These are phyloP conservation scores for Camponotus vicinus DNA, from an alignment of 1,140 invertebrate genomes.

Conservation along the genomic window DNA sequence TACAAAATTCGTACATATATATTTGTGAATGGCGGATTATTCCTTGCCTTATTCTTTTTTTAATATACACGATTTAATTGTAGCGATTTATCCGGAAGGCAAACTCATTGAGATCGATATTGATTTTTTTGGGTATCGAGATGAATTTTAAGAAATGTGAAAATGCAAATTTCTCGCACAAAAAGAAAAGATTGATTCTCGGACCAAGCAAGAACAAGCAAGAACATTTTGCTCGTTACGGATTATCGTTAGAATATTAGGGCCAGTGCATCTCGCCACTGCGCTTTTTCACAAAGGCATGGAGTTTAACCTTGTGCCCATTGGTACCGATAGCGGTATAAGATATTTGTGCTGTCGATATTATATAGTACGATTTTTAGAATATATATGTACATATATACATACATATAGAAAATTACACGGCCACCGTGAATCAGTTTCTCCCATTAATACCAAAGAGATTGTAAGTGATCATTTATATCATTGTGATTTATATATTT, in stretches of 20 bases:
- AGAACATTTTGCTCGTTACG: slow-evolving; percentile 33
- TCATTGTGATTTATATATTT: slow-evolving; percentile 69
- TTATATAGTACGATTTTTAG: slow-evolving; percentile 53
- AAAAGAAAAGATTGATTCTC: slow-evolving; percentile 51
- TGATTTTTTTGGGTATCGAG: neutral
- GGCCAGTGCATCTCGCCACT: slow-evolving; percentile 4
- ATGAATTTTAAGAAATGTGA: neutral
- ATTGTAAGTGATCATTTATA: slow-evolving; percentile 49
- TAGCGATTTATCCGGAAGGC: neutral
- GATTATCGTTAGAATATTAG: slow-evolving; percentile 39
- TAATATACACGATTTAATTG: neutral
- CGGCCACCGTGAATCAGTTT: slow-evolving; percentile 73
- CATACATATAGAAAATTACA: slow-evolving; percentile 54
- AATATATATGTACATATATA: slow-evolving; percentile 60
- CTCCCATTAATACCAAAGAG: slow-evolving; percentile 70
- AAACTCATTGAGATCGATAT: slow-evolving; percentile 10
- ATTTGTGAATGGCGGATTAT: slow-evolving; percentile 15
- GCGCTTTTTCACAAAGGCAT: slow-evolving; percentile 24
- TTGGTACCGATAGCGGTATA: slow-evolving; percentile 30
- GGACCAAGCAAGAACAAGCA: slow-evolving; percentile 70
- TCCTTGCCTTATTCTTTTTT: neutral
- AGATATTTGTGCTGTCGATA: slow-evolving; percentile 46
- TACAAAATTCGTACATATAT: neutral
- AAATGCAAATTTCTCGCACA: slow-evolving; percentile 39
- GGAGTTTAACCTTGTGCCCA: slow-evolving; percentile 31